These are phyloP conservation scores for Aphelocoma californica DNA, from an alignment of 2,797 vertebrate species.

Conservation along the genomic window DNA sequence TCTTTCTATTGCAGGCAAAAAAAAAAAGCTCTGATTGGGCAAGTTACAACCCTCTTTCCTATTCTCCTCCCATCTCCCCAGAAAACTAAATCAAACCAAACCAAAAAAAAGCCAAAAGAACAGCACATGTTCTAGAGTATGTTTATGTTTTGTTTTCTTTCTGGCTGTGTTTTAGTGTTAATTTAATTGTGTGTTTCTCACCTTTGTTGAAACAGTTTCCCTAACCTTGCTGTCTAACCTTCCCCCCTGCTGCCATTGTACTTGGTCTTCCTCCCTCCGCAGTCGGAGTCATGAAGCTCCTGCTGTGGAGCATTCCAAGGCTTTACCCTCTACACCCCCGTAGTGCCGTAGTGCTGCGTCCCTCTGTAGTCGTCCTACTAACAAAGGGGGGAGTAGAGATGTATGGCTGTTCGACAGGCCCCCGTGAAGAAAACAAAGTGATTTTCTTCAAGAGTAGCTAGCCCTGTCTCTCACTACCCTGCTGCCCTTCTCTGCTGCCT, in stretches of 20 bases:
- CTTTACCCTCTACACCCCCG: conserved; percentile 83
- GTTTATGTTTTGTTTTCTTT: conserved; percentile 75
- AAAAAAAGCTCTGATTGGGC: background rate
- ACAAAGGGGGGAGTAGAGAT: conserved; percentile 16
- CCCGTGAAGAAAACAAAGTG: conserved; percentile 53
- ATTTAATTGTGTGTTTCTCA: conserved; percentile 74
- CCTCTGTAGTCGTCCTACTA: conserved; percentile 46
- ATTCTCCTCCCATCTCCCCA: background rate
- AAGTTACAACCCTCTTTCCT: background rate
- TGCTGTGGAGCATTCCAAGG: conserved; percentile 88
- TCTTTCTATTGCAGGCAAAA: background rate
- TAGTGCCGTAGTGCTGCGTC: background rate
- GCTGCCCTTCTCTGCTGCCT: conserved; percentile 68
- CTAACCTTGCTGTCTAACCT: conserved; percentile 64
- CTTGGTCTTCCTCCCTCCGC: conserved; percentile 82
- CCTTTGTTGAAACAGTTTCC: conserved; percentile 56
- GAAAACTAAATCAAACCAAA: background rate
- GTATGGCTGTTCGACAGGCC: background rate
- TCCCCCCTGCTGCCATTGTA: conserved; percentile 96
- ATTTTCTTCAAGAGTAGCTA: conserved; percentile 69
- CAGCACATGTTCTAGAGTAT: conserved; percentile 82
- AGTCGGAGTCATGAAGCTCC: conserved; percentile 66
- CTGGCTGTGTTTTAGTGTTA: conserved; percentile 73
- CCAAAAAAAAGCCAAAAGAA: background rate
- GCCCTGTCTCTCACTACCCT: conserved; percentile 62